These are phyloP conservation scores for Indicator maculatus DNA, from an alignment of 2,113 vertebrate species.

Conservation along the genomic window DNA sequence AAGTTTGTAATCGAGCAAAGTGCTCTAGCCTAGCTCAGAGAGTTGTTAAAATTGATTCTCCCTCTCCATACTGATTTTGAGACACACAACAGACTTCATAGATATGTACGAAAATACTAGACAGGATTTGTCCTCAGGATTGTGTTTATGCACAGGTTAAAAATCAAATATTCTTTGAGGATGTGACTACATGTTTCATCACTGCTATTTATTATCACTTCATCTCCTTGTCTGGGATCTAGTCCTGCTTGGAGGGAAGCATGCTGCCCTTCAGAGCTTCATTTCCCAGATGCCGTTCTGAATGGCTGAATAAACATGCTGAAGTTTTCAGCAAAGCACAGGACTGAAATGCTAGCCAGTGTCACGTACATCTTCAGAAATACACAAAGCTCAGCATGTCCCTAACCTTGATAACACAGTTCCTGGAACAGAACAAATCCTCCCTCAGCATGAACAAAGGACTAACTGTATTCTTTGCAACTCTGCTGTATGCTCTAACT, in stretches of 20 bases:
- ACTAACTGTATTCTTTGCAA: neutral
- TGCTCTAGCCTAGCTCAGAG: neutral
- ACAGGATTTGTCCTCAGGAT: neutral
- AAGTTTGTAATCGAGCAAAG: neutral
- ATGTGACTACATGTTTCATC: neutral
- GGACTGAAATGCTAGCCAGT: neutral
- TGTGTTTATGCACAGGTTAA: neutral
- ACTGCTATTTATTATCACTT: neutral
- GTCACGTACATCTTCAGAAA: neutral
- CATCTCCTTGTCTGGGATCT: neutral
- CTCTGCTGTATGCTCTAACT: neutral
- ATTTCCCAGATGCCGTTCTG: neutral
- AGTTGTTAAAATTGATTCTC: neutral
- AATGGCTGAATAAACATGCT: neutral
- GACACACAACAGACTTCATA: neutral
- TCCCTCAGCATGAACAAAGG: neutral
- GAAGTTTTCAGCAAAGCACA: constrained; percentile 1
- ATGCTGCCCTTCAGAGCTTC: neutral
- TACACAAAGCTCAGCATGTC: neutral
- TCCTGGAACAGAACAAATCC: neutral
- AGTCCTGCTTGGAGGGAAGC: neutral
- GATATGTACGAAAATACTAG: neutral
- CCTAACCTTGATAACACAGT: neutral
- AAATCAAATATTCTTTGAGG: neutral
- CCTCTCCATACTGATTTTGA: neutral